Evolutionary conservation across 2,888 invertebrate genomes (phyloP), one percentile per base, ranked within the genome.

Genomic region (Scrobipalpa atriplicella): DNA sequence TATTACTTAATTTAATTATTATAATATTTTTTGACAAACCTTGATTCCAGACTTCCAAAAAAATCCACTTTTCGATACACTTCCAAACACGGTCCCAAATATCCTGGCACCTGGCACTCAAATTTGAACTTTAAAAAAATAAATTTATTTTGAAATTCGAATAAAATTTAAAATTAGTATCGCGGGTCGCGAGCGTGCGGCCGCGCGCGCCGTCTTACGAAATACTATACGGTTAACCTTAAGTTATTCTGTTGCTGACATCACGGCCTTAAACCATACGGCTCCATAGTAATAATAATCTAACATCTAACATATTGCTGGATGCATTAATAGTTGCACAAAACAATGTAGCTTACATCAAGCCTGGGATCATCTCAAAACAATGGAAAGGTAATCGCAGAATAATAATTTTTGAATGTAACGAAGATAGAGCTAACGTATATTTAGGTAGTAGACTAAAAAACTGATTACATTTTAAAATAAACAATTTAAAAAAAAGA

Each of bases 201-300:
- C 58, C 58, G 38, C 58, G 36, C 58, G 58, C 58, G 18, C 0
- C 38, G 56, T 38, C 58, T 58, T 58, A 58, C 58, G 58, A 58
- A 38, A 58, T 38, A 58, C 58, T 58, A 16, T 36, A n/a, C 19
- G 5, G 18, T n/a, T 58, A 58, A 58, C 58, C 58, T 58, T 58
- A 58, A 16, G 36, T 38, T 38, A 36, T 16, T 58, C 58, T 16
- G 58, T 1, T n/a, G 38, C 58, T 58, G 36, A 38, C 36, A 58
- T 38, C 36, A 38, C 58, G 58, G 58, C 58, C 58, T 58, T 58
- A 38, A 6, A 56, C 58, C 38, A 58, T 58, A 36, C 58, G 9
- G 8, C 18, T 19, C 52, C 38, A 58, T 58, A 58, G 38, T 58
- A 58, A 58, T 58, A 58, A 58, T 38, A 58, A 56, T 56, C 52